These are phyloP conservation scores for Trachops cirrhosus DNA, from an alignment of 2,797 vertebrate genomes.

Conservation along the genomic window DNA sequence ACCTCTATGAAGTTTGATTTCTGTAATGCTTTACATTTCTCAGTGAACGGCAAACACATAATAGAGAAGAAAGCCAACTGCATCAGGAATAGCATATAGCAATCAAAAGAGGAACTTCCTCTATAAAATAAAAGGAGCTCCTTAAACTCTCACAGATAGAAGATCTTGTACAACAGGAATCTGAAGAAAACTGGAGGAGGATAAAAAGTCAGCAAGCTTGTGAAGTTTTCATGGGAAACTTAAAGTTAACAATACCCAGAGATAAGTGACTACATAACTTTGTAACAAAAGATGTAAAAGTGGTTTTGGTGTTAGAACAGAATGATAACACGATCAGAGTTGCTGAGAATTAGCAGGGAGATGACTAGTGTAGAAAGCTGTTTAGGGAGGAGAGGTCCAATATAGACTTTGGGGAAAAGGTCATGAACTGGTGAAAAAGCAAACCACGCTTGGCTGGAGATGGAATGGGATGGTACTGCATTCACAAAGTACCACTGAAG, in stretches of 20 bases:
- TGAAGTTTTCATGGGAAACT: neutral
- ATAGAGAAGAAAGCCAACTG: slow-evolving; percentile 3
- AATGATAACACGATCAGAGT: neutral
- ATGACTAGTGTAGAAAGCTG: neutral
- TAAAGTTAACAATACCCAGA: neutral
- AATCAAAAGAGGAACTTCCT: neutral
- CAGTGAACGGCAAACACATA: neutral
- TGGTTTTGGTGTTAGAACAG: neutral
- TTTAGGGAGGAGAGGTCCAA: neutral
- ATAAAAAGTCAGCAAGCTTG: neutral
- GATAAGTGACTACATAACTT: neutral
- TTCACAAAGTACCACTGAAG: neutral
- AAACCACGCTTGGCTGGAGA: neutral
- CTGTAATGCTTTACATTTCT: slow-evolving; percentile 38
- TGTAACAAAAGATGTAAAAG: slow-evolving; percentile 26
- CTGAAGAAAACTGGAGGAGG: neutral
- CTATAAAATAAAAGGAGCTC: neutral
- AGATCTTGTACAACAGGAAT: neutral
- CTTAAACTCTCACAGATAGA: neutral
- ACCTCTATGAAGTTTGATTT: neutral
- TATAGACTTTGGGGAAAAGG: neutral
- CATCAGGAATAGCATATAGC: neutral
- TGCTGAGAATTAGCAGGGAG: neutral
- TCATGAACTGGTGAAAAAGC: neutral
- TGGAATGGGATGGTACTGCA: neutral